phyloP scores from a whole-genome alignment of 2,888 invertebrate genomes.

The Mechanitis messenoides region DNA sequence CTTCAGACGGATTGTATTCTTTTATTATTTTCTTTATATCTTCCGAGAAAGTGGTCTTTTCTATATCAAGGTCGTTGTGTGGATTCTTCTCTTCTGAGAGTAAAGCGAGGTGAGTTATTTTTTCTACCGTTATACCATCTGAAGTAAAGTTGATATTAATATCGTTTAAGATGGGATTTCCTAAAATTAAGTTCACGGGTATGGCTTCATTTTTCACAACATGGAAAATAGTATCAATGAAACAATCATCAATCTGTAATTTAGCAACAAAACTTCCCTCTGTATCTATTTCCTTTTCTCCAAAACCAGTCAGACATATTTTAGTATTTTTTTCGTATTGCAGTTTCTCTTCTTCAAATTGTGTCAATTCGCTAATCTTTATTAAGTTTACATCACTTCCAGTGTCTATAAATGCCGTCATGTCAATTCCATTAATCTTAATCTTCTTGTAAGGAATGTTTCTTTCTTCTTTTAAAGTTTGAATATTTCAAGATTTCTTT shows the following conservation, averaged over 20 bases:
- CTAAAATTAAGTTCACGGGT: slow-evolving; percentile 22
- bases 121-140: slow-evolving; percentile 18
- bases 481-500: slow-evolving; percentile 23
- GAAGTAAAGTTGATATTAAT: slow-evolving; percentile 24
- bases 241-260: slow-evolving; percentile 22
- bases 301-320: slow-evolving; percentile 10
- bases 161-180: slow-evolving; percentile 28
- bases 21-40: slow-evolving; percentile 6
- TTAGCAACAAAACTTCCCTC: slow-evolving; percentile 23
- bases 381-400: slow-evolving; percentile 6
- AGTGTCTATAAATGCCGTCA: slow-evolving; percentile 7
- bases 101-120: slow-evolving; percentile 19
- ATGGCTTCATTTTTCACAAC: slow-evolving; percentile 24
- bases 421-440: slow-evolving; percentile 35
- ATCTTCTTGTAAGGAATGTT: slow-evolving; percentile 24
- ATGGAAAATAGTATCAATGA: slow-evolving; percentile 15
- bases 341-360: slow-evolving; percentile 4
- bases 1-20: not conserved
- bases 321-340: slow-evolving; percentile 4
- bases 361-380: slow-evolving; percentile 10
- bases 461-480: slow-evolving; percentile 25
- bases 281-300: slow-evolving; percentile 21
- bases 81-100: slow-evolving; percentile 13
- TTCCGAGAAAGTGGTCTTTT: slow-evolving; percentile 1
- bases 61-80: slow-evolving; percentile 5